Evolutionary conservation across 2,888 invertebrate genomes (phyloP).

Genomic region (Pterobdella sp.): DNA sequence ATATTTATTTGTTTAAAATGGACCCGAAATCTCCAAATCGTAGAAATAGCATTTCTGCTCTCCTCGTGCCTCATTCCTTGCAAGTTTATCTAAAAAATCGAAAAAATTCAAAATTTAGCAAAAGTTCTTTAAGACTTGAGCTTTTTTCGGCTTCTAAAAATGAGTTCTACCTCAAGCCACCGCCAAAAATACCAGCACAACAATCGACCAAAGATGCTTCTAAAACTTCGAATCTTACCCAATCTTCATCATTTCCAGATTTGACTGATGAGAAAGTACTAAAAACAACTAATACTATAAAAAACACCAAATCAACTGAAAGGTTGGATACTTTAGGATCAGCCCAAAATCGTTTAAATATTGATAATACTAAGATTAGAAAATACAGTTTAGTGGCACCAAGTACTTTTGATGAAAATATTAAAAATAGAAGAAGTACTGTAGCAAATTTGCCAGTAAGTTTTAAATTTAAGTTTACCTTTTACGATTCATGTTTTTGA

Average conservation of each 20-base stretch:
- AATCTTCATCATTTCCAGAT: not conserved
- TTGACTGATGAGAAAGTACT: not conserved
- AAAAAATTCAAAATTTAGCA: not conserved
- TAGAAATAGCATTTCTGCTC: conserved; percentile 1
- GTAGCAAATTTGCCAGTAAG: not conserved
- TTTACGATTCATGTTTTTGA: not conserved
- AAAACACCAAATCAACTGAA: not conserved
- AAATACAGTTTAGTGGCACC: not conserved
- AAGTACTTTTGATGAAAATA: no score
- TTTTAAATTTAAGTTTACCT: not conserved
- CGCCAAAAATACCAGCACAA: not conserved
- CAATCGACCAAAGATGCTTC: not conserved
- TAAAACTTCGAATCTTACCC: no score
- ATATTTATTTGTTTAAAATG: not conserved
- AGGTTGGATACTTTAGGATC: not conserved
- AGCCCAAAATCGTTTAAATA: not conserved
- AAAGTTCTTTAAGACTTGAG: not conserved
- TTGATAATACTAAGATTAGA: not conserved
- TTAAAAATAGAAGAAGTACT: not conserved
- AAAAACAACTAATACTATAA: not conserved
- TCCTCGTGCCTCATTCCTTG: not conserved
- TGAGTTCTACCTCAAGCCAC: not conserved
- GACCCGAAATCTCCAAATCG: not conserved
- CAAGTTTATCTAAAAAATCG: not conserved
- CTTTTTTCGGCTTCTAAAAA: not conserved